phyloP scores from a whole-genome alignment of 2,113 vertebrate genomes.

The Himantopus leucocephalus region DNA sequence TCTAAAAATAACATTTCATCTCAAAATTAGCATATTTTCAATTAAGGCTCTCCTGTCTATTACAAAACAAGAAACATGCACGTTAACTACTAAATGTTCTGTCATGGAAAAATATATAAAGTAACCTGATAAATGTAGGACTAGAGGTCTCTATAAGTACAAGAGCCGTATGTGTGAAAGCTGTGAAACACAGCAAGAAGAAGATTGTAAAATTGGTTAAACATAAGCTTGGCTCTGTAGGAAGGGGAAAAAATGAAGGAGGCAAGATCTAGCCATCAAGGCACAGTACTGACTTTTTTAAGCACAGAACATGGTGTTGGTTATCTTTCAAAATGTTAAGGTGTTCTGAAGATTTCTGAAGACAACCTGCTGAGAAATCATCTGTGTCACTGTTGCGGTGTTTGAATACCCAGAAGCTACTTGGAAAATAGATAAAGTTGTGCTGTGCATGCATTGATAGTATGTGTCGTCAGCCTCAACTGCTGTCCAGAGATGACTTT shows the following conservation, averaged over 20 bases:
- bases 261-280: background rate
- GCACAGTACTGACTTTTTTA: background rate
- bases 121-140: background rate
- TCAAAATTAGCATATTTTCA: constrained; percentile 49
- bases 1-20: constrained; percentile 37
- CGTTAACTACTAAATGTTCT: background rate
- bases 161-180: background rate
- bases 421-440: background rate
- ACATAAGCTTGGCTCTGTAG: background rate
- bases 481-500: background rate
- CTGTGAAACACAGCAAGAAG: background rate
- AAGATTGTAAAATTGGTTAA: background rate
- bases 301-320: background rate
- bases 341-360: background rate
- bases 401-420: background rate
- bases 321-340: background rate
- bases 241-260: background rate
- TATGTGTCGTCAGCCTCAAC: background rate
- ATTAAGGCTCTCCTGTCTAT: background rate
- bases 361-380: background rate
- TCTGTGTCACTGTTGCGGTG: background rate
- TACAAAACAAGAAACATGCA: background rate
- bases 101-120: background rate
- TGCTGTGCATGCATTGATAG: background rate
- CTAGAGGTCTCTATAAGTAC: background rate